These are phyloP conservation scores for Phengaris alcon DNA, from an alignment of 2,888 invertebrate species.

Conservation along the genomic window DNA sequence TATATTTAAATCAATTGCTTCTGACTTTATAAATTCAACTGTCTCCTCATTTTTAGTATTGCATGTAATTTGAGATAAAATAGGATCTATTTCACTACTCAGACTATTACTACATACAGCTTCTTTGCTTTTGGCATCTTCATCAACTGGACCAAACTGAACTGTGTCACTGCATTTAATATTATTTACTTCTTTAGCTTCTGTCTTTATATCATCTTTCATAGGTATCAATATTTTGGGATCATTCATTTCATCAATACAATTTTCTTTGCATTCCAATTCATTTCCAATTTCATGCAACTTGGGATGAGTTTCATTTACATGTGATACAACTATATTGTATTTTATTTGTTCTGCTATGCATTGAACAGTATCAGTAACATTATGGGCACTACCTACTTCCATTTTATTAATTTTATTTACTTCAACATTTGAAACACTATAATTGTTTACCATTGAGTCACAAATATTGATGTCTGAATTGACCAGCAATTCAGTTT, in stretches of 20 bases:
- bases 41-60: neutral
- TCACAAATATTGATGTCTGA: constrained; percentile 2
- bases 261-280: neutral
- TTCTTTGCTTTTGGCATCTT: neutral
- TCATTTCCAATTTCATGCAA: neutral
- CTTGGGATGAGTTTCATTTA: neutral
- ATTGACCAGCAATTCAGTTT: neutral
- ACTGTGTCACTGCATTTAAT: too few relatives aligned
- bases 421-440: neutral
- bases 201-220: too few relatives aligned
- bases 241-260: neutral
- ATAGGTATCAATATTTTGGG: too few relatives aligned
- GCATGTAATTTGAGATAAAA: neutral
- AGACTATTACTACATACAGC: neutral
- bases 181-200: too few relatives aligned
- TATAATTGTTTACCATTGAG: neutral
- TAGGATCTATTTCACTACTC: neutral
- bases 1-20: neutral
- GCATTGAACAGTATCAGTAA: neutral
- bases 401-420: neutral
- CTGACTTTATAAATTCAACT: neutral
- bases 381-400: neutral
- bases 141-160: neutral
- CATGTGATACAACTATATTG: neutral
- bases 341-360: neutral